Evolutionary conservation across 1,140 invertebrate species (phyloP), one percentile per base, ranked within the genome.

Genomic region (Phortica variegata): DNA sequence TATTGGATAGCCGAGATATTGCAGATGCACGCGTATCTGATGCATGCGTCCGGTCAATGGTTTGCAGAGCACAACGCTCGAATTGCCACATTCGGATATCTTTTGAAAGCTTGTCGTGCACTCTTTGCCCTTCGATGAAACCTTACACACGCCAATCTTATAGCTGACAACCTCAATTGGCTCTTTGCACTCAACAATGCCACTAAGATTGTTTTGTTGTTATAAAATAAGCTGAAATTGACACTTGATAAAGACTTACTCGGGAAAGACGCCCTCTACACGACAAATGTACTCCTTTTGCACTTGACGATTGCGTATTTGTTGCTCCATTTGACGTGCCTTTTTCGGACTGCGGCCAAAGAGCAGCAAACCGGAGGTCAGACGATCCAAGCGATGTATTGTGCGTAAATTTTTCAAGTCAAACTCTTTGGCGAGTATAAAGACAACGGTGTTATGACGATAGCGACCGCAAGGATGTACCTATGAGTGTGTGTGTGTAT

Each of bases 1-100:
- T 44, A 99, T 97, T 2, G 97, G 97, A 80, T 92, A 73, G 90
- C 90, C 96, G 58, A 98, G 81, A 78, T 91, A 99, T 76, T 99
- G 97, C 29, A 98, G 83, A 79, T 99, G 97, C n/a, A 99, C 94
- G 50, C 97, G 83, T 52, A 99, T 98, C 78, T 99, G 97, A 78
- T 99, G 97, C 86, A 98, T 99, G 51, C 97, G 80, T 1, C 97
- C 97, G 2, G 96, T 98, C 60, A 90, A 87, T 1, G 96, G 94
- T 61, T 87, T 87, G 78, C 95, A 97, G 15, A 90, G 80, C 2
- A 99, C 93, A 17, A 98, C 90, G 63, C 93, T 97, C 0, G 91
- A 90, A 62, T 87, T 89, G 4, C 81, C 81, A 79, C 97, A 93
- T 77, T 82, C 89, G 43, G 90, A 93, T 8, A 98, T 76, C 65